A percentile compares a stretch with the other conserved stretches of the same genome.
Evolutionary conservation across 2,113 vertebrate genomes (phyloP).

Genomic region (Forbesichthys papilliferus): DNA sequence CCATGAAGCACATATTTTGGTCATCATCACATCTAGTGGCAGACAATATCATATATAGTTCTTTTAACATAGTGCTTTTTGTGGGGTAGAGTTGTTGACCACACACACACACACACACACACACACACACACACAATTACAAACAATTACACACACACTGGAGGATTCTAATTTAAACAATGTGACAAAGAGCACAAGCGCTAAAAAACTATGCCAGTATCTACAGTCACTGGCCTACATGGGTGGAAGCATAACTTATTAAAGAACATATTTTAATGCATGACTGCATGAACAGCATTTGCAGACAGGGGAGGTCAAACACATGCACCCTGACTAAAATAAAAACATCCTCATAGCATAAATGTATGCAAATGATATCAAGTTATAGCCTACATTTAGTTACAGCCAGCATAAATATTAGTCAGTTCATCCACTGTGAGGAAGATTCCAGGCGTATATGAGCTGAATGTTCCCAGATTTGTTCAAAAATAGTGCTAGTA

Average conservation of each 20-base stretch:
- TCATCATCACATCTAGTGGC: too few relatives aligned
- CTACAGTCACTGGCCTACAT: too few relatives aligned
- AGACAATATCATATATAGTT: too few relatives aligned
- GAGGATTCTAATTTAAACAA: too few relatives aligned
- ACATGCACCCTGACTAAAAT: constrained; percentile 36
- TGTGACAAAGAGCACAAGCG: too few relatives aligned
- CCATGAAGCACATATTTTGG: background rate
- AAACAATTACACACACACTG: background rate
- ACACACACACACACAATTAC: background rate
- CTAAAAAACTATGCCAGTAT: too few relatives aligned
- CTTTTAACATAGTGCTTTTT: too few relatives aligned
- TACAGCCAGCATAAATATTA: constrained; percentile 15
- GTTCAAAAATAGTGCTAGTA: too few relatives aligned
- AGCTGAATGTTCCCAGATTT: too few relatives aligned
- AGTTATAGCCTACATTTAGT: constrained; percentile 23
- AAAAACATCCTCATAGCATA: constrained; percentile 33
- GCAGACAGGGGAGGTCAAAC: constrained; percentile 41
- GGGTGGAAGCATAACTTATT: constrained; percentile 45
- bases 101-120: background rate
- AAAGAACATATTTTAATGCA: constrained; percentile 49
- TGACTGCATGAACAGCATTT: constrained; percentile 28
- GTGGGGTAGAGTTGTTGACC: too few relatives aligned
- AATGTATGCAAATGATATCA: constrained; percentile 39
- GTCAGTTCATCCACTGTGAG: too few relatives aligned
- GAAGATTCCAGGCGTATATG: too few relatives aligned